Evolutionary conservation across 2,113 vertebrate genomes (phyloP).

Genomic region (human): DNA sequence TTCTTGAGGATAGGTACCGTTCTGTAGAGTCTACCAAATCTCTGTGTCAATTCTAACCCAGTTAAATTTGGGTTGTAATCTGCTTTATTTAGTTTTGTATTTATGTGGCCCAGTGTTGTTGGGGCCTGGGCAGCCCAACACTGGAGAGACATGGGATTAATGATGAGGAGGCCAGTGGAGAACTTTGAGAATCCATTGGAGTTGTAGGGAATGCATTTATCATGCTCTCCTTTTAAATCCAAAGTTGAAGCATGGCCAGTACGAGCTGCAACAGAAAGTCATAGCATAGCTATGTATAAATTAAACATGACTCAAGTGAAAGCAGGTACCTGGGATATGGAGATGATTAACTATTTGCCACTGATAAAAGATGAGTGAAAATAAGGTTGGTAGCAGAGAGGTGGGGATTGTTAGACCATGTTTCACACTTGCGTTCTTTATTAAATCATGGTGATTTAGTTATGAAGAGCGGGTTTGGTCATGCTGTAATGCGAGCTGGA

Average conservation of each 20-base stretch:
- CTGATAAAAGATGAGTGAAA: slow-evolving; percentile 13
- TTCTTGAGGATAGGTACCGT: not conserved
- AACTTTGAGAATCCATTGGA: not conserved
- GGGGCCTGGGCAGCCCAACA: not conserved
- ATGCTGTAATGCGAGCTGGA: not conserved
- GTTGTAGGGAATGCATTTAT: slow-evolving; percentile 37
- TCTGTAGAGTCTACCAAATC: not conserved
- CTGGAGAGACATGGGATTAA: not conserved
- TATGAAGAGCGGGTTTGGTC: not conserved
- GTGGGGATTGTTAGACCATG: not conserved
- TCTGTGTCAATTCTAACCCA: not conserved
- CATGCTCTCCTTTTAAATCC: slow-evolving; percentile 47
- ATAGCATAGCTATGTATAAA: slow-evolving; percentile 67
- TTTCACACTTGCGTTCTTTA: not conserved
- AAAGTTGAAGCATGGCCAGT: slow-evolving; percentile 54
- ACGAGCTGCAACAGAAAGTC: slow-evolving; percentile 50
- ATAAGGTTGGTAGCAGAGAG: not conserved
- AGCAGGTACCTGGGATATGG: slow-evolving; percentile 54
- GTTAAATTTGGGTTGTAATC: not conserved
- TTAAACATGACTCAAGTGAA: slow-evolving; percentile 71
- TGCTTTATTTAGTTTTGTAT: not conserved
- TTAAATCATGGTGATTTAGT: not conserved
- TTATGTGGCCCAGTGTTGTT: not conserved
- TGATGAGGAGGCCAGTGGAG: not conserved
- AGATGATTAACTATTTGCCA: slow-evolving; percentile 55